Base-by-base conservation (phyloP, 2,113 vertebrate genomes). In the Campylomormyrus tamandua region DNA sequence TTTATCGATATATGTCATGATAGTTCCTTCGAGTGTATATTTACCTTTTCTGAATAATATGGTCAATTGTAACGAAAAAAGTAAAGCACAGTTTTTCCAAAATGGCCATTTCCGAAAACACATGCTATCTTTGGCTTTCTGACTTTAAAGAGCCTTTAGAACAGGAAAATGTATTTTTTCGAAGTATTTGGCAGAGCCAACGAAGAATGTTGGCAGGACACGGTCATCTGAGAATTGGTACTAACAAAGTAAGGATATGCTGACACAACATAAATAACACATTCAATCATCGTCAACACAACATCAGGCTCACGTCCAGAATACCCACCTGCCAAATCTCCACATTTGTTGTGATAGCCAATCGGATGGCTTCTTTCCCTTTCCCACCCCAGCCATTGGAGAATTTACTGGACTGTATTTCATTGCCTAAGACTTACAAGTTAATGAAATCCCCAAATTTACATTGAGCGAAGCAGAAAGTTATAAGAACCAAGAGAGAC, bases 231-330 rank as follows among this genome's bases (percentile, higher is more conserved):
- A 97, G 97, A 97, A 96, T 94, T 93, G 90, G 94, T 90, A 93
- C 93, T 96, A 94, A 95, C 96, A 95, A 93, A 96, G 96, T 92
- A 94, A 96, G 96, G 95, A 97, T 95, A 94, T 95, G 96, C 97
- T 98, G 97, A 98, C 95, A 97, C 96, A 93, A 96, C 97, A 96
- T 95, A 97, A 97, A 95, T 92, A 93, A 93, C 94, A 93, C 94
- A 95, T 97, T 96, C 97, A 96, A 96, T 97, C 95, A 95, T 94
- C 91, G 90, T 85, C 94, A 91, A 93, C 93, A 92, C 89, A 95
- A 94, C 93, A 92, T 93, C 92, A 93, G 96, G 95, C 94, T 92
- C 89, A 86, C 91, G 93, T 96, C 96, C 95, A 95, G 95, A 94
- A 92, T 87, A 91, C 91, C 94, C 94, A 86, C 92, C 94, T 96